Evolutionary conservation across 2,888 invertebrate species (phyloP).

Genomic region (Limnephilus lunatus): DNA sequence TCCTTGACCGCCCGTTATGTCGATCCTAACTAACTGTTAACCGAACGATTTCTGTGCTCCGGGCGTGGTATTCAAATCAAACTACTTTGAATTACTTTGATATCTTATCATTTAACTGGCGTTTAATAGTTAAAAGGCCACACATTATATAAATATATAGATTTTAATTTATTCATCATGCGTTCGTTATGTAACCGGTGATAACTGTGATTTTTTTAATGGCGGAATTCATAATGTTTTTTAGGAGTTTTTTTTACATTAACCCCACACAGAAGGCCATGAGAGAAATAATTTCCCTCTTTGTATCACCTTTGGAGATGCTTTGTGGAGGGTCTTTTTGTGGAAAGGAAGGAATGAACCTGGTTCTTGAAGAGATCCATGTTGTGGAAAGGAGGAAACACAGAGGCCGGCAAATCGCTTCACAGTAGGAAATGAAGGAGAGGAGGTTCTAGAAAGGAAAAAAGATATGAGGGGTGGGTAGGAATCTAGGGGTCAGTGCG

Average conservation of each 20-base stretch:
- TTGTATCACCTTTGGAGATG: too few species aligned
- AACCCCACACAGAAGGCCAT: too few species aligned
- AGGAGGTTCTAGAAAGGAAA: too few species aligned
- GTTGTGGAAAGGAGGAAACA: too few species aligned
- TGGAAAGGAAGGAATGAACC: too few species aligned
- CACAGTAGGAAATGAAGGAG: too few species aligned
- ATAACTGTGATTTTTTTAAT: not conserved
- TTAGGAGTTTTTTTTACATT: not conserved
- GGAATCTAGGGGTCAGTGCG: too few species aligned
- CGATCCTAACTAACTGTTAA: conserved; percentile 2
- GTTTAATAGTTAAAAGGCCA: not conserved
- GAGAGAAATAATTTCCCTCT: too few species aligned
- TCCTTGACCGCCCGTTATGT: not conserved
- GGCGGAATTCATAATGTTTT: not conserved
- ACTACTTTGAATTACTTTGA: not conserved
- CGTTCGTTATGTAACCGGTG: not conserved
- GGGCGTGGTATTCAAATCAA: not conserved
- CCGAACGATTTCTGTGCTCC: not conserved
- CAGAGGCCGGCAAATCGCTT: too few species aligned
- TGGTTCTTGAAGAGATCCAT: too few species aligned
- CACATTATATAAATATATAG: not conserved
- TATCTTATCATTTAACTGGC: not conserved
- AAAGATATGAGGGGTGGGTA: too few species aligned
- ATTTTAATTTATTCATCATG: not conserved
- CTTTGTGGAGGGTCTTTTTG: too few species aligned